Conservation (phyloP, 2,113 vertebrate genomes). For the Corythornis vintsioides region DNA sequence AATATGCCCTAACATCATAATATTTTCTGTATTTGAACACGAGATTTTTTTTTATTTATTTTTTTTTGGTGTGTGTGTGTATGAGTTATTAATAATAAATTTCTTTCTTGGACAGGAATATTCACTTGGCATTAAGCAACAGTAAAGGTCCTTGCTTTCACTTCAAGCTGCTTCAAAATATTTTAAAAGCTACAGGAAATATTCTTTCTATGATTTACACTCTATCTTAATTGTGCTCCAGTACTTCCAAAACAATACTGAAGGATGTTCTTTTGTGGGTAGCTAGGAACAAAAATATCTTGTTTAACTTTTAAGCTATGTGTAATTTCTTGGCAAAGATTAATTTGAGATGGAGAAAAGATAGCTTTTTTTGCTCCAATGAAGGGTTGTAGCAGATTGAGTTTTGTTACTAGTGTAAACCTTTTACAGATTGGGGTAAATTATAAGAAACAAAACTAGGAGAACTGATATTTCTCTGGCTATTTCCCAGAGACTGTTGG, state of each 20-base stretch:
- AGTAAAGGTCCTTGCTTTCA: slow-evolving; percentile 41
- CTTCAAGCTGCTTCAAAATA: slow-evolving; percentile 33
- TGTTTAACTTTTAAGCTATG: slow-evolving; percentile 64
- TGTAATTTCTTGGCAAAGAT: slow-evolving; percentile 36
- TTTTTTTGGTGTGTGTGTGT: not conserved
- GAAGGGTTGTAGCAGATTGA: not conserved
- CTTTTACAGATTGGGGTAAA: slow-evolving; percentile 5
- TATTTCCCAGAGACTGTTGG: not conserved
- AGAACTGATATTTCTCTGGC: not conserved
- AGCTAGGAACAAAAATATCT: slow-evolving; percentile 65
- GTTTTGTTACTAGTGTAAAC: slow-evolving; percentile 24
- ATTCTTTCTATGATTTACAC: slow-evolving; percentile 58
- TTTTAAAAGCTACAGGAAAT: slow-evolving; percentile 55
- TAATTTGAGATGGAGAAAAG: slow-evolving; percentile 29
- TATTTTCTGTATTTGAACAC: slow-evolving; percentile 52
- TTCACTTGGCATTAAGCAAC: slow-evolving; percentile 49
- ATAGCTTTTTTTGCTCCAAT: not conserved
- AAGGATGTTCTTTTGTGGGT: slow-evolving; percentile 64
- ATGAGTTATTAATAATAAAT: slow-evolving; percentile 66
- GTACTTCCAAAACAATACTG: slow-evolving; percentile 69
- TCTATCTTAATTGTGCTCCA: slow-evolving; percentile 43
- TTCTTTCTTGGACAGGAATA: slow-evolving; percentile 70
- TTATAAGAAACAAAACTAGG: not conserved
- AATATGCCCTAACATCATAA: slow-evolving; percentile 7
- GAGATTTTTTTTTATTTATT: not conserved